These are phyloP conservation scores for Heliconius hermathena DNA, from an alignment of 1,140 invertebrate genomes.

Conservation along the genomic window DNA sequence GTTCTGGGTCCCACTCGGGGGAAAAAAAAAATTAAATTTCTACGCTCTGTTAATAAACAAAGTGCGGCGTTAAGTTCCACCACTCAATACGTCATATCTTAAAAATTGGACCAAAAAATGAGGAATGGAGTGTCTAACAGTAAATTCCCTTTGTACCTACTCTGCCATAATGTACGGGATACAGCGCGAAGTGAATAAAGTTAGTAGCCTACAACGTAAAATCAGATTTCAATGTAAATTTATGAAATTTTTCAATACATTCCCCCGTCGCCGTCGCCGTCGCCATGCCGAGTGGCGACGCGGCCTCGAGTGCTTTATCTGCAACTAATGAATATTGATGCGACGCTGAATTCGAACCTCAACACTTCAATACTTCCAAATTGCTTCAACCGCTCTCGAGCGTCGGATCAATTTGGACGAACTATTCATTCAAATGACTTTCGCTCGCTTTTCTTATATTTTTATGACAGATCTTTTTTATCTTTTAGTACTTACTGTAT, in stretches of 20 bases:
- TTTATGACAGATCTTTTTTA: neutral
- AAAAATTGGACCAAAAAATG: too few species aligned
- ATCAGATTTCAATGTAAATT: neutral
- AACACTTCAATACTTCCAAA: constrained; percentile 16
- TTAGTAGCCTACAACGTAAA: neutral
- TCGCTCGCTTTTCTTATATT: neutral
- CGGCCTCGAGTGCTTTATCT: neutral
- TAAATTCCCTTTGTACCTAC: too few species aligned
- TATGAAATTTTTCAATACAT: neutral
- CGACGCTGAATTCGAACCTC: neutral
- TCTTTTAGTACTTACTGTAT: neutral
- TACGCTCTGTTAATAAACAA: too few species aligned
- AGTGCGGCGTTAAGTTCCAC: too few species aligned
- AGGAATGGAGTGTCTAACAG: too few species aligned
- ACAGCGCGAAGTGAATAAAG: too few species aligned
- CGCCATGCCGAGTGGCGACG: neutral
- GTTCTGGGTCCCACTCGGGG: too few species aligned
- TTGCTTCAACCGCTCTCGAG: constrained; percentile 13
- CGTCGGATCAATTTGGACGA: constrained; percentile 16
- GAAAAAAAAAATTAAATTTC: too few species aligned
- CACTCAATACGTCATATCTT: too few species aligned
- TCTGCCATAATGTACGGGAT: too few species aligned
- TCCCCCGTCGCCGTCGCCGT: neutral
- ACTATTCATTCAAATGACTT: constrained; percentile 18
- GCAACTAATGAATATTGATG: constrained; percentile 28